Conservation (phyloP, 2,797 vertebrate genomes). For the Sebastes paucispinis region DNA sequence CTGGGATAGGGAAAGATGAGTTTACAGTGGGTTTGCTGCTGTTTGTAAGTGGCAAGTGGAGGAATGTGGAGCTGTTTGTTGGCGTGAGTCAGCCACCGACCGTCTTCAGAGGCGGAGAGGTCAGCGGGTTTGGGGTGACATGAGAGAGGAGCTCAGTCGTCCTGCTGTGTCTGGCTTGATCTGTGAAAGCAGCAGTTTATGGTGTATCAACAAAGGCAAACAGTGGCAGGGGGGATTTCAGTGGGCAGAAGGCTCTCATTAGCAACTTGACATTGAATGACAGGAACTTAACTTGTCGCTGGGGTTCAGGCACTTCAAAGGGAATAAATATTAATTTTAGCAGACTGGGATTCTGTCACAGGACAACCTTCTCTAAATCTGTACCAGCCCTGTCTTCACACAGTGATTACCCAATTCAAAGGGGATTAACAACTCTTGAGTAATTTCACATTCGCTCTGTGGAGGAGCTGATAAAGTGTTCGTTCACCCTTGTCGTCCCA, state of each 20-base stretch:
- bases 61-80: conserved; percentile 6
- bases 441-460: conserved; percentile 36
- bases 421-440: conserved; percentile 53
- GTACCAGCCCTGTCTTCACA: conserved; percentile 38
- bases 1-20: conserved; percentile 27
- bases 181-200: conserved; percentile 31
- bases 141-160: conserved; percentile 41
- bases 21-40: conserved; percentile 55
- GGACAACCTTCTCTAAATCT: conserved; percentile 19
- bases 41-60: conserved; percentile 35
- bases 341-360: not conserved
- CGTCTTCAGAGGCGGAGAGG: conserved; percentile 19
- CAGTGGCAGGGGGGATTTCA: conserved; percentile 6
- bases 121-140: conserved; percentile 55
- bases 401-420: conserved; percentile 59
- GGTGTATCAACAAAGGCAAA: conserved; percentile 34
- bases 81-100: conserved; percentile 1
- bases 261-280: conserved; percentile 11
- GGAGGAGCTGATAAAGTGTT: conserved; percentile 62
- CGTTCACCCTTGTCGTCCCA: conserved; percentile 44
- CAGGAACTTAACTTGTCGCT: conserved; percentile 7
- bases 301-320: conserved; percentile 5
- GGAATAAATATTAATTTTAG: conserved; percentile 17
- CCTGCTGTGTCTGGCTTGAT: conserved; percentile 48
- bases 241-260: not conserved